Conservation (phyloP, 64 coral and sea anemone species). For the Dendronephthya gigantea region DNA sequence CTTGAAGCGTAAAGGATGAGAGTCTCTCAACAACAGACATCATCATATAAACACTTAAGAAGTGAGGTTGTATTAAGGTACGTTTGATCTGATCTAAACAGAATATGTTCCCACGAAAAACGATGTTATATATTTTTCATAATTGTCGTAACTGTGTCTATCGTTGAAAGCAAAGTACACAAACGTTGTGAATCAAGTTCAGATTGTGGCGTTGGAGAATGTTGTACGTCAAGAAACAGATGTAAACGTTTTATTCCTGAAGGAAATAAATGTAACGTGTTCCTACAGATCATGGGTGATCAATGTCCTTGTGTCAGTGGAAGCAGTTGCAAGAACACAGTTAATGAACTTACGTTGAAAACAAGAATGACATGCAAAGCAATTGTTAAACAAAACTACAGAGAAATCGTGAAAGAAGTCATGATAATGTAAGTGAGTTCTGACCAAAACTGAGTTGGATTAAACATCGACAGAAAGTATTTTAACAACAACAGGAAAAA, state of each 20-base stretch:
- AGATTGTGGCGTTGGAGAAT: conserved; percentile 14
- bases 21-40: background rate
- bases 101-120: background rate
- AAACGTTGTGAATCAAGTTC: conserved; percentile 18
- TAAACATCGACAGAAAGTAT: background rate
- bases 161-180: background rate
- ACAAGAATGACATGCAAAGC: background rate
- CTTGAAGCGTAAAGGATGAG: background rate
- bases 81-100: background rate
- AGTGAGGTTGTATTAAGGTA: background rate
- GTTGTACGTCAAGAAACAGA: conserved; percentile 8
- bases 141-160: background rate
- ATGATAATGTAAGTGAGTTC: background rate
- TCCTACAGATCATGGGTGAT: conserved; percentile 9
- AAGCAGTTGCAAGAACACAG: background rate
- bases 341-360: background rate
- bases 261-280: background rate
- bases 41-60: background rate
- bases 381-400: background rate
- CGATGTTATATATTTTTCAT: background rate
- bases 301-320: conserved; percentile 8
- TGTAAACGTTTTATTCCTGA: conserved; percentile 4
- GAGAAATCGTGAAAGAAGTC: background rate
- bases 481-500: background rate
- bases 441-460: background rate